These are phyloP conservation scores for Gambusia affinis DNA, from an alignment of 2,113 vertebrate species.

Conservation along the genomic window DNA sequence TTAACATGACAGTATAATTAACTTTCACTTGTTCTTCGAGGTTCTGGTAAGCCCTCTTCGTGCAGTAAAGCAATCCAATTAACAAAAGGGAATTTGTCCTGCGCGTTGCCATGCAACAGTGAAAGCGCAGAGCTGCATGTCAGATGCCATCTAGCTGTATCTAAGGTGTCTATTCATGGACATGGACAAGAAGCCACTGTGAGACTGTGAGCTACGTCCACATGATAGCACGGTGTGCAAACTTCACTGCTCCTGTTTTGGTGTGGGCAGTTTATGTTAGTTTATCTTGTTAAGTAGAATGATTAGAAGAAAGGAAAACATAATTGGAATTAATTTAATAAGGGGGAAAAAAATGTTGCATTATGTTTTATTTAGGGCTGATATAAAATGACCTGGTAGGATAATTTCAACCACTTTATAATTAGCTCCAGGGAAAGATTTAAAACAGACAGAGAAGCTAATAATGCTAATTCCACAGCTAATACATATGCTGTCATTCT, in stretches of 20 bases:
- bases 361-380: neutral
- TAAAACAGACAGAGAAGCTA: neutral
- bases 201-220: constrained; percentile 53
- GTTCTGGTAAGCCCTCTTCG: constrained; percentile 34
- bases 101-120: constrained; percentile 61
- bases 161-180: constrained; percentile 64
- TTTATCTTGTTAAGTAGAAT: too few relatives aligned
- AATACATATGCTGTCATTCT: neutral
- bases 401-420: neutral
- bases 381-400: too few relatives aligned
- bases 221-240: constrained; percentile 44
- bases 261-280: too few relatives aligned
- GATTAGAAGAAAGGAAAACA: neutral
- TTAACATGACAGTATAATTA: constrained; percentile 36
- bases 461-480: neutral
- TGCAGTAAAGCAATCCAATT: constrained; percentile 68
- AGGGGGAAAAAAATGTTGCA: neutral
- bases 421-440: neutral
- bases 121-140: constrained; percentile 62
- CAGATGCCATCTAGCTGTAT: constrained; percentile 57
- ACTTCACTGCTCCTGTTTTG: neutral
- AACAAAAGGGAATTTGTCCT: constrained; percentile 68
- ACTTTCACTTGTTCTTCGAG: constrained; percentile 36
- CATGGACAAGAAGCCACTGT: constrained; percentile 67
- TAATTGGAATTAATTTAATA: neutral